phyloP scores from a whole-genome alignment of 2,797 vertebrate genomes.

The Lepilemur septentrionalis region DNA sequence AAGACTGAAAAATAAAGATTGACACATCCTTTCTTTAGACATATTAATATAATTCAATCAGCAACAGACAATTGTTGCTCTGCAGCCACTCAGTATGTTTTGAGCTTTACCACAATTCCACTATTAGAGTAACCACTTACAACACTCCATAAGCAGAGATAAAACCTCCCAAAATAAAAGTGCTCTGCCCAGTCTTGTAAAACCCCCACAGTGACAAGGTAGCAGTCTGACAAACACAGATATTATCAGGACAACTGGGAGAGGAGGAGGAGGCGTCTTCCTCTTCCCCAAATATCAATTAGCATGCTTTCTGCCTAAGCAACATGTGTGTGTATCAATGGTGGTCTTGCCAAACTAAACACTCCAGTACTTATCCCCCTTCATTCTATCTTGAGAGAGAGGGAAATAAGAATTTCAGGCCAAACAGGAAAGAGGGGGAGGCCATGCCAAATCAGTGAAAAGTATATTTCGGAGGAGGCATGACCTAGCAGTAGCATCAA shows the following conservation, averaged over 20 bases:
- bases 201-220: background rate
- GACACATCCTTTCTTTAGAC: background rate
- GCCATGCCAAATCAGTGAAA: background rate
- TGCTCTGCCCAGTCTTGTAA: background rate
- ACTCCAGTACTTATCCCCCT: background rate
- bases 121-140: background rate
- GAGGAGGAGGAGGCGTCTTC: background rate
- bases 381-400: background rate
- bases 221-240: background rate
- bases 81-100: background rate
- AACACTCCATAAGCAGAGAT: background rate
- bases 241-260: background rate
- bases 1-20: background rate
- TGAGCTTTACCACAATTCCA: background rate
- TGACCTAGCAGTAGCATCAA: background rate
- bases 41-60: background rate
- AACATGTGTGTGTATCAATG: background rate
- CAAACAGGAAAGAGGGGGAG: background rate
- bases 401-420: background rate
- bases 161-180: background rate
- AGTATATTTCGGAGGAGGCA: background rate
- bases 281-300: background rate
- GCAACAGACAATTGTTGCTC: background rate
- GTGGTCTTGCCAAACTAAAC: background rate
- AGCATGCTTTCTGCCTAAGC: background rate